phyloP scores from a whole-genome alignment of 2,113 vertebrate genomes.

The Boulengerochromis microlepis region DNA sequence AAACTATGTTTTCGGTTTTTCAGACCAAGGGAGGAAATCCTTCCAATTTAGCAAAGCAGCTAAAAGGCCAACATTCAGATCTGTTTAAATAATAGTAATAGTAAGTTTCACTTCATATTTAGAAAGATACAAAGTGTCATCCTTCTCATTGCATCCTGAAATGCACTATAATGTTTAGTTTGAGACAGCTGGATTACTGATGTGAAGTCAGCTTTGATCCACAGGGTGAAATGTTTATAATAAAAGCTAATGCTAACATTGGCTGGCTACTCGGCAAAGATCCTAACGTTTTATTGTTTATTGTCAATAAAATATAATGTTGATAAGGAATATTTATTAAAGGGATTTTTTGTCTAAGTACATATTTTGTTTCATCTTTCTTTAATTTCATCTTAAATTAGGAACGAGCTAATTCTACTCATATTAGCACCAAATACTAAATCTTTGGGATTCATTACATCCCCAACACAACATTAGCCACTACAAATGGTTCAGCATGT shows the following conservation, averaged over 20 bases:
- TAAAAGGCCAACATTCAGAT: background rate
- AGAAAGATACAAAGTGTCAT: background rate
- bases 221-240: accelerated
- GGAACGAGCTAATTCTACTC: background rate
- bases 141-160: background rate
- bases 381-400: background rate
- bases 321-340: background rate
- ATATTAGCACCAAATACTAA: background rate
- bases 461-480: background rate
- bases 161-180: background rate
- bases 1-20: background rate
- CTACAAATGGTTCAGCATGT: background rate
- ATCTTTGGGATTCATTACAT: background rate
- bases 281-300: background rate
- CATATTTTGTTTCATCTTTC: background rate
- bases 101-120: background rate
- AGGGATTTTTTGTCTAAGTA: background rate
- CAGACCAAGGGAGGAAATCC: background rate
- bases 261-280: background rate
- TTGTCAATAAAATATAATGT: background rate
- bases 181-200: background rate
- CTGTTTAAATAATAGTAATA: background rate
- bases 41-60: background rate
- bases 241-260: background rate
- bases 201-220: background rate